Base-by-base conservation (phyloP, 2,113 vertebrate species). In the Sardina pilchardus region DNA sequence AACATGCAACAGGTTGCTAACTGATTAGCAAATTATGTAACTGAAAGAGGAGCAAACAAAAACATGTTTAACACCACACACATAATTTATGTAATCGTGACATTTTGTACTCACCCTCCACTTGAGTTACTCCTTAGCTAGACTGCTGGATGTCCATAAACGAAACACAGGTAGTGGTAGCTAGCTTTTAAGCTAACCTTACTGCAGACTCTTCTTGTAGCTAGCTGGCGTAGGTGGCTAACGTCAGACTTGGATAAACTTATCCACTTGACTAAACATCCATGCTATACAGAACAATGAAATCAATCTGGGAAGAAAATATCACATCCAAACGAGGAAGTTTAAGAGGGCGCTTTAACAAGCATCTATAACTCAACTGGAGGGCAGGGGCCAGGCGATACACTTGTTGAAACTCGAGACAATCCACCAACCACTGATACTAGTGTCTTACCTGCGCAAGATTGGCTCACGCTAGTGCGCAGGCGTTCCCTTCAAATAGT, bases 1-100 rank as follows among this genome's bases (percentile, higher is more conserved):
- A 30, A 67, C 34, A 78, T 78, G 71, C 71, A 78, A 78, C 71
- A 78, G 71, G 71, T 78, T 78, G 71, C 71, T 78, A 78, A 34
- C 71, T 36, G 30, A 78, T 78, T 78, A 78, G 71, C 71, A 78
- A 34, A 5, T 39, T 78, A 36, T 6, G 71, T 34, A 36, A 78
- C 36, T 78, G 10, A 34, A 78, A 34, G 71, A 17, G 39, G 3
- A 78, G 3, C 4, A 78, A 78, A 78, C 71, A 78, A 17, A 78
- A 14, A 16, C 4, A 10, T 16, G 3, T 3, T 36, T 4, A 78
- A 12, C 30, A 36, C 26, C 3, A 17, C 10, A 36, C 19, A 78
- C 30, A 78, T 16, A 78, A 78, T 17, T 14, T 34, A 34, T 78
- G 0, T 30, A 78, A 34, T 36, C 30, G 14, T 78, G 14, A 78